Percentiles rank a stretch among this genome's conserved stretches.
These are phyloP conservation scores for Oikopleura vanhoeffeni DNA, from an alignment of 23 tunicate species.

Conservation along the genomic window DNA sequence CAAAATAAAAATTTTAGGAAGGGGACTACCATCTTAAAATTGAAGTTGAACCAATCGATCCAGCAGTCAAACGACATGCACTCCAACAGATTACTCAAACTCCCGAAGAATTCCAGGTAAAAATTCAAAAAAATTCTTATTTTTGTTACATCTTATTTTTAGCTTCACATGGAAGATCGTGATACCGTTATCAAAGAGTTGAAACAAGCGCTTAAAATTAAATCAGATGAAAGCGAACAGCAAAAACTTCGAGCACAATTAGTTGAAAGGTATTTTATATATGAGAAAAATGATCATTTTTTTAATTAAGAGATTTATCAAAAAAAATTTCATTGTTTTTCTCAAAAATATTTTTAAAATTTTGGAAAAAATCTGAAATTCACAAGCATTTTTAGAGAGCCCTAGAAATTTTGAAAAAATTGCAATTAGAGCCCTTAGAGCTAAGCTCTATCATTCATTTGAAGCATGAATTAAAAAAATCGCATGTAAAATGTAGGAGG, in stretches of 20 bases:
- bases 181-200: conserved; percentile 8
- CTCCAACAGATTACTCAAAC: neutral
- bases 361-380: too few relatives aligned
- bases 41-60: neutral
- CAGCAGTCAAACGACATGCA: conserved; percentile 7
- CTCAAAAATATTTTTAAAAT: too few relatives aligned
- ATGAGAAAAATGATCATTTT: too few relatives aligned
- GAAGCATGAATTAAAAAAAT: too few relatives aligned
- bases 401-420: too few relatives aligned
- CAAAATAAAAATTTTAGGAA: neutral
- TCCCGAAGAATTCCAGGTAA: conserved; percentile 8
- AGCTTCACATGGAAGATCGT: conserved; percentile 4
- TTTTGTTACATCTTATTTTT: neutral
- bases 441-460: too few relatives aligned
- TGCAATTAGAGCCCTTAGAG: too few relatives aligned
- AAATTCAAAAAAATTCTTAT: neutral
- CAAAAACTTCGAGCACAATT: neutral
- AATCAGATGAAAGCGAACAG: neutral
- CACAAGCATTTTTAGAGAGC: too few relatives aligned
- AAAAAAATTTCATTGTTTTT: too few relatives aligned
- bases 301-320: too few relatives aligned
- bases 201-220: neutral
- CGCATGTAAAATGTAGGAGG: too few relatives aligned
- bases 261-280: neutral
- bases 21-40: neutral